Conservation (phyloP, 2,888 invertebrate species). For the Hirtodrosophila confusa region DNA sequence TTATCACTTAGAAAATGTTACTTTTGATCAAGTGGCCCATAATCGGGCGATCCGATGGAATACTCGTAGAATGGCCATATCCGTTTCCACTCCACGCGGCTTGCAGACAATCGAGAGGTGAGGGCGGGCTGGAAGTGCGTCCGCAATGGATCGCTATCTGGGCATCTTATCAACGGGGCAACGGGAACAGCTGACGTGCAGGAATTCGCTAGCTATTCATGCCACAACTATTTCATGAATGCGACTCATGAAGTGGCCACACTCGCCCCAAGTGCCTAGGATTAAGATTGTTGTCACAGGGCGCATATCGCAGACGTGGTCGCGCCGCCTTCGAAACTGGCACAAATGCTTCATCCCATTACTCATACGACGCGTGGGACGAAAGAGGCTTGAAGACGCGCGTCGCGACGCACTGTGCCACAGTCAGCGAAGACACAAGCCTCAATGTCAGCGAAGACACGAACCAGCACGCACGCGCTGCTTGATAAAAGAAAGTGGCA, state of each 20-base stretch:
- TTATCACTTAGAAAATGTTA: conserved; percentile 1
- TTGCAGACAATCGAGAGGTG: not conserved
- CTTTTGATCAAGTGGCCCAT: conserved; percentile 11
- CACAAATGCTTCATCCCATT: conserved; percentile 15
- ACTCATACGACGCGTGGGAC: conserved; percentile 46
- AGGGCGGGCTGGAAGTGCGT: conserved; percentile 7
- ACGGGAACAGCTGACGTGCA: conserved; percentile 2
- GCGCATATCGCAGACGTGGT: conserved; percentile 3
- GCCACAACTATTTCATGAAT: conserved; percentile 23
- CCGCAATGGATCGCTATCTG: not conserved
- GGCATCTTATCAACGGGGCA: conserved; percentile 31
- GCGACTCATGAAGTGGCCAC: conserved; percentile 4
- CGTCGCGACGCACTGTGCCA: not conserved
- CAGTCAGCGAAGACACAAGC: not conserved
- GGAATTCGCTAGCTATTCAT: conserved; percentile 27
- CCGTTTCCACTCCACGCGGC: conserved; percentile 38
- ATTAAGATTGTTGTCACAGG: conserved; percentile 24
- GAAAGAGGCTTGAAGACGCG: not conserved
- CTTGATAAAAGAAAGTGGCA: not conserved
- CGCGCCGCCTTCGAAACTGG: not conserved
- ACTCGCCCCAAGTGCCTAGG: conserved; percentile 11
- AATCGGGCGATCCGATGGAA: conserved; percentile 1
- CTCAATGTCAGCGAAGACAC: too few species aligned
- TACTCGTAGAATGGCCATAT: conserved; percentile 3
- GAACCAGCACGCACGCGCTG: too few species aligned